Conservation (phyloP, 2,888 invertebrate species). For the Palloptera scutellata region DNA sequence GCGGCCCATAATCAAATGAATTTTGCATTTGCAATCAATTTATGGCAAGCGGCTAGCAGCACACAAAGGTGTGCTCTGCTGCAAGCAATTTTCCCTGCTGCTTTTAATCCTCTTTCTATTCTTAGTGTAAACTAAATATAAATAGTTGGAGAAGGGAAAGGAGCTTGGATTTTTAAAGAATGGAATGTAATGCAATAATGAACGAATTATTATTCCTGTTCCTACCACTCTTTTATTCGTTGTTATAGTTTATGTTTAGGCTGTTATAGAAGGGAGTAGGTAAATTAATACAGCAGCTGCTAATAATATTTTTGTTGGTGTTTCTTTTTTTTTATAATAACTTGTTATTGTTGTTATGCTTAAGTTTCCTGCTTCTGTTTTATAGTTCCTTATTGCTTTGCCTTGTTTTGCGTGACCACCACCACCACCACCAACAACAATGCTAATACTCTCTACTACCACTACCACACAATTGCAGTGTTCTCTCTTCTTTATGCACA, state of each 20-base stretch:
- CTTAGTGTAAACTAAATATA: too few relatives aligned
- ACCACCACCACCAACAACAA: conserved; percentile 8
- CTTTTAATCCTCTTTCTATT: too few relatives aligned
- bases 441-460: conserved; percentile 28
- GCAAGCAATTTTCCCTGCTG: too few relatives aligned
- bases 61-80: too few relatives aligned
- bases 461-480: conserved; percentile 34
- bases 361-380: conserved; percentile 22
- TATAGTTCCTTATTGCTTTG: conserved; percentile 31
- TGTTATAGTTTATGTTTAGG: not conserved
- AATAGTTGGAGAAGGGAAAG: too few relatives aligned
- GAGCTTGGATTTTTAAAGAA: too few relatives aligned
- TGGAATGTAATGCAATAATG: too few relatives aligned
- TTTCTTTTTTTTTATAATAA: conserved; percentile 7
- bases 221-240: not conserved
- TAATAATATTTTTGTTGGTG: conserved; percentile 3
- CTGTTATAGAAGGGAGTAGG: not conserved
- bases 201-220: too few relatives aligned
- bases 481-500: conserved; percentile 8
- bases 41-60: too few relatives aligned
- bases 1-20: conserved; percentile 58
- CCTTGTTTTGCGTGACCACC: conserved; percentile 55
- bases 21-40: conserved; percentile 31
- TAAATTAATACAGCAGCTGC: not conserved
- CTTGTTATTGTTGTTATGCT: conserved; percentile 14